These are phyloP conservation scores for Calcarius ornatus DNA, from an alignment of 2,113 vertebrate genomes.

Conservation along the genomic window DNA sequence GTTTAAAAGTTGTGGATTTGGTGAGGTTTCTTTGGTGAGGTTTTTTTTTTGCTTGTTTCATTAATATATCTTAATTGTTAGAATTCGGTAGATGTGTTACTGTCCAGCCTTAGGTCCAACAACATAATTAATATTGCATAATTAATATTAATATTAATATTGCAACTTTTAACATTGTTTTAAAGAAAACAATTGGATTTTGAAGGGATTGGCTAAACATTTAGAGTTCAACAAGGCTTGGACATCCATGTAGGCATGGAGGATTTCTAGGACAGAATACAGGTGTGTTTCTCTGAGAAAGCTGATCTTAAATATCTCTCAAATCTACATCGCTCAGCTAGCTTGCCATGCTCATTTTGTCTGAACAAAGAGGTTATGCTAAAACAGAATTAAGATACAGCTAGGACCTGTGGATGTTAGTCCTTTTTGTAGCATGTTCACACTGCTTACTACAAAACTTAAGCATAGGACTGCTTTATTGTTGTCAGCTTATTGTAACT, in stretches of 20 bases:
- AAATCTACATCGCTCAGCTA: neutral
- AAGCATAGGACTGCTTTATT: neutral
- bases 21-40: neutral
- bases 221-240: neutral
- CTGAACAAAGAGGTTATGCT: neutral
- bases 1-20: neutral
- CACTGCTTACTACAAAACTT: neutral
- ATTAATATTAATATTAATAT: too few relatives aligned
- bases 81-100: neutral
- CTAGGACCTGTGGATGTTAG: neutral
- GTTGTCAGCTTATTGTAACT: too few relatives aligned
- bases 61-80: neutral
- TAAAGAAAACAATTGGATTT: neutral
- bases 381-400: neutral
- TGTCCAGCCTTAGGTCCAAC: neutral
- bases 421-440: rapidly evolving
- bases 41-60: neutral
- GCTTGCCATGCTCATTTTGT: rapidly evolving
- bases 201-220: neutral
- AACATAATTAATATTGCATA: neutral
- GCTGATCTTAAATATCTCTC: neutral
- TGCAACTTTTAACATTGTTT: neutral
- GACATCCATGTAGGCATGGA: neutral
- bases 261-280: neutral
- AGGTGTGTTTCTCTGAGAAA: neutral